Evolutionary conservation across 2,113 vertebrate species (phyloP).

Genomic region (Onychostruthus taczanowskii): DNA sequence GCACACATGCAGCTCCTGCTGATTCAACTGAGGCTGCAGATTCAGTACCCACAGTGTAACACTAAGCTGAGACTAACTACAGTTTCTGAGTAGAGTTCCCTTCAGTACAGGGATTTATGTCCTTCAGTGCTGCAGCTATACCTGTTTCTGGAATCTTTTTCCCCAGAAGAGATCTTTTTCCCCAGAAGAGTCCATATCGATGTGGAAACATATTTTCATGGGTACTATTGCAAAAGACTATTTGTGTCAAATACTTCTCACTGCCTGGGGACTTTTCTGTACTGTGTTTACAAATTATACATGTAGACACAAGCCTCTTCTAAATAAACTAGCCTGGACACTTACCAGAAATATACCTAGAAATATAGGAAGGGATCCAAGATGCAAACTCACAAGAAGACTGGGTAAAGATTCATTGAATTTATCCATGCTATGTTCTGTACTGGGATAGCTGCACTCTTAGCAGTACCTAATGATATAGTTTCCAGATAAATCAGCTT

Average conservation of each 20-base stretch:
- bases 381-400: background rate
- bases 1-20: slow-evolving; percentile 26
- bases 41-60: background rate
- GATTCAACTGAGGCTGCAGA: background rate
- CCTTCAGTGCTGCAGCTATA: background rate
- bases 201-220: background rate
- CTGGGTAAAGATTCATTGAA: background rate
- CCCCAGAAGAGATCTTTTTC: background rate
- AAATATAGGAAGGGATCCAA: background rate
- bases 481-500: background rate
- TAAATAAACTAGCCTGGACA: background rate
- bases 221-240: background rate
- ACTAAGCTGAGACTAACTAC: background rate
- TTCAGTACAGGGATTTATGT: background rate
- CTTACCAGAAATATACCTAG: background rate
- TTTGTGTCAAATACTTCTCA: background rate
- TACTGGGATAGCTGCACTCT: background rate
- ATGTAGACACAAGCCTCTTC: background rate
- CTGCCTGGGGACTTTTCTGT: background rate
- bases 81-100: background rate
- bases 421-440: background rate
- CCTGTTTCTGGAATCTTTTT: background rate
- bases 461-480: background rate
- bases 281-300: background rate
- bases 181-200: background rate